These are phyloP conservation scores for Poecilia wingei DNA, from an alignment of 2,797 vertebrate species.

Conservation along the genomic window DNA sequence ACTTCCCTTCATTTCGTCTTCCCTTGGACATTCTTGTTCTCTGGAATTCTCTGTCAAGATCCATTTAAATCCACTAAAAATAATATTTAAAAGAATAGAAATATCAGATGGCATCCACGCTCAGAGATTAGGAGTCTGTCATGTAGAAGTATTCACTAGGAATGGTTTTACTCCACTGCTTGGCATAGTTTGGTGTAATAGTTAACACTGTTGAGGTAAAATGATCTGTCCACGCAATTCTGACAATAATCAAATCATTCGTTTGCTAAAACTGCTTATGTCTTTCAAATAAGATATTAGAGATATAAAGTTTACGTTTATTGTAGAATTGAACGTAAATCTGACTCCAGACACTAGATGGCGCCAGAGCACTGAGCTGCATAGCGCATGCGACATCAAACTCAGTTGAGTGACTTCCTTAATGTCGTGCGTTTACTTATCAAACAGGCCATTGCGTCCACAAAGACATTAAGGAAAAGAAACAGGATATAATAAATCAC, in stretches of 20 bases:
- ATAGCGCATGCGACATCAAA: rapidly evolving
- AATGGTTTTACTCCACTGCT: not conserved
- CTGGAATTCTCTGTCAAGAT: not conserved
- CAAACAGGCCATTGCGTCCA: not conserved
- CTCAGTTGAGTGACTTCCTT: not conserved
- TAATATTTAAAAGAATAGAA: not conserved
- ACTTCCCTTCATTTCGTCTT: not conserved
- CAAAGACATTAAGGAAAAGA: not conserved
- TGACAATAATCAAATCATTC: not conserved
- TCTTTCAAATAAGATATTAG: not conserved
- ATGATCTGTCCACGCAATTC: not conserved
- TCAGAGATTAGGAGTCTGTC: not conserved
- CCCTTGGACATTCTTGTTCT: not conserved
- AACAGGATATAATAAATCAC: not conserved
- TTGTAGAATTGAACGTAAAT: not conserved
- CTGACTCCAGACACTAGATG: conserved; percentile 50
- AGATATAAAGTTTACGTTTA: not conserved
- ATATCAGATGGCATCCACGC: not conserved
- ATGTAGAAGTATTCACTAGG: not conserved
- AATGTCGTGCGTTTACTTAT: not conserved
- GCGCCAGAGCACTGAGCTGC: conserved; percentile 34
- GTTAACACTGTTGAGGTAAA: not conserved
- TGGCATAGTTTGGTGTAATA: not conserved
- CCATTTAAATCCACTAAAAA: not conserved
- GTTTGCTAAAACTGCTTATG: not conserved